Base-by-base conservation (phyloP, 2,888 invertebrate species). In the Nomada hirtipes region DNA sequence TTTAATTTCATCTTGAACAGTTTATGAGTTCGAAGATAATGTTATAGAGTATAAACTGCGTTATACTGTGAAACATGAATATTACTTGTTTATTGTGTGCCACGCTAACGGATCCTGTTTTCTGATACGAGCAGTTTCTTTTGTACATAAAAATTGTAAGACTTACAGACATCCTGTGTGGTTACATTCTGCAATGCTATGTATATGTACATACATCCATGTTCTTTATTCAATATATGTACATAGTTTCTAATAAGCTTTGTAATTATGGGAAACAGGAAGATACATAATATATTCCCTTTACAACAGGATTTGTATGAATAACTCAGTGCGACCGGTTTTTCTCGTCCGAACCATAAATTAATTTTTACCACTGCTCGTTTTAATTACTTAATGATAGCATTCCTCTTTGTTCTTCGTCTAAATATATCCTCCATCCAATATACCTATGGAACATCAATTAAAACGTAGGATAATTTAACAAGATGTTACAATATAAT, bases 241-340 rank as follows among this genome's bases (percentile, higher is more conserved):
- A 73, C 74, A 44, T 36, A 4, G 36, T 36, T 36, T 36, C 36
- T 36, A 36, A 18, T 61, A 29, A 68, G 59, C 64, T 52, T 70
- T 26, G 63, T 67, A 78, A 73, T 76, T 76, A 59, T 63, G 67
- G 60, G 55, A 60, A 73, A 73, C 75, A 65, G 68, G 71, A 75
- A 79, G 79, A 79, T 53, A 20, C n/a, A 63, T 73, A 78, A 36
- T 36, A 36, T 36, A 36, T 83, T 79, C 77, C 61, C 75, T 75
- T 84, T 53, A 57, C 75, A 73, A 72, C 65, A 50, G 55, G 79
- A 61, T 59, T 65, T 29, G 69, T 83, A 79, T 69, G 63, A 69
- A 76, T 65, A 84, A 79, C 55, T 64, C 61, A 44, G 42, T 44
- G 55, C 20, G 69, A 72, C 76, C 78, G 69, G 71, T 65, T 65